These are phyloP conservation scores for Labeo calbasu DNA, from an alignment of 2,797 vertebrate genomes.

Conservation along the genomic window DNA sequence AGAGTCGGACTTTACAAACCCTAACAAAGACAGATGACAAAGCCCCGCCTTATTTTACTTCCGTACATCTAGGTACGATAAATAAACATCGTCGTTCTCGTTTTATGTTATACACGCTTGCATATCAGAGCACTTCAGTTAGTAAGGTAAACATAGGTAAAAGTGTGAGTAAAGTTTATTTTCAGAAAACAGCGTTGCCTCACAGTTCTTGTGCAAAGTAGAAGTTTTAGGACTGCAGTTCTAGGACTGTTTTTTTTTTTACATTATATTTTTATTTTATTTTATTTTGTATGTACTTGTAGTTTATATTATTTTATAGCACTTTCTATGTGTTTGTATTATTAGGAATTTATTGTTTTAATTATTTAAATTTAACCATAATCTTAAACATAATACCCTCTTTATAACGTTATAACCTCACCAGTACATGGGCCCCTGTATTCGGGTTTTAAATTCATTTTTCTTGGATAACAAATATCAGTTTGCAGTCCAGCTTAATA, in stretches of 20 bases:
- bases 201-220: not conserved
- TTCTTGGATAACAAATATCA: not conserved
- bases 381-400: not conserved
- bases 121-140: not conserved
- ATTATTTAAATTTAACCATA: not conserved
- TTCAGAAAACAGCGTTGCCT: not conserved
- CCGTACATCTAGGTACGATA: not conserved
- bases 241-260: not conserved
- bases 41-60: constrained; percentile 39
- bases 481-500: not conserved
- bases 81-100: not conserved
- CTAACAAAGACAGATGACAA: not conserved
- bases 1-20: not conserved
- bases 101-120: not conserved
- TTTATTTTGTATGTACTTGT: not conserved
- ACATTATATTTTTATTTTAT: not conserved
- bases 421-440: not conserved
- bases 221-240: not conserved
- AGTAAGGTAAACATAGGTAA: not conserved
- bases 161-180: not conserved
- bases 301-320: not conserved
- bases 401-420: not conserved
- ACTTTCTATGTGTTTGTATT: not conserved
- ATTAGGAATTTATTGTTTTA: not conserved
- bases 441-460: not conserved